These are phyloP conservation scores for Ramphastos sulfuratus DNA, from an alignment of 2,113 vertebrate species.

Conservation along the genomic window DNA sequence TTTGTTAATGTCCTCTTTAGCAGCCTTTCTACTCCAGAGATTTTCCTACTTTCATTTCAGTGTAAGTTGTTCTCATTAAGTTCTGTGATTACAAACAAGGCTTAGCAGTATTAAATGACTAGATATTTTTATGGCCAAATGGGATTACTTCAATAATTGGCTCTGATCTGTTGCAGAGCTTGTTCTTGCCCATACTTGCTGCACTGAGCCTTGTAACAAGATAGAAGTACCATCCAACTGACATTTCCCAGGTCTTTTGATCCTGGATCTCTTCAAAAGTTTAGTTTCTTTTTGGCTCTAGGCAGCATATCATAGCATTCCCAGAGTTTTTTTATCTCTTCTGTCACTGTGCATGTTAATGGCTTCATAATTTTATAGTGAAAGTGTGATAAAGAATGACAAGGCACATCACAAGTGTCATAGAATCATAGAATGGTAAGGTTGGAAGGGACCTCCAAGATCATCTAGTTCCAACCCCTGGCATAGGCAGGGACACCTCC, in stretches of 20 bases:
- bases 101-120: constrained; percentile 51
- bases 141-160: constrained; percentile 63
- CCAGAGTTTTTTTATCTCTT: not conserved
- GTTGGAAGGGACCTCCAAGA: no score
- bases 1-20: constrained; percentile 21
- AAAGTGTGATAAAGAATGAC: not conserved
- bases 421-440: no score
- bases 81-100: constrained; percentile 66
- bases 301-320: not conserved
- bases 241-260: not conserved
- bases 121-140: constrained; percentile 63
- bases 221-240: not conserved
- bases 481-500: no score
- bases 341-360: not conserved
- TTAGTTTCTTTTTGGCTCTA: not conserved
- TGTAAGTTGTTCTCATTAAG: constrained; percentile 62
- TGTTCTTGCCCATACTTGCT: not conserved
- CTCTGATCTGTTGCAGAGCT: constrained; percentile 49
- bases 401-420: not conserved
- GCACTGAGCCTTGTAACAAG: not conserved
- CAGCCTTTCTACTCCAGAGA: constrained; percentile 48
- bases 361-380: not conserved
- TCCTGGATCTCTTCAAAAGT: not conserved
- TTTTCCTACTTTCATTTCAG: constrained; percentile 25
- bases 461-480: no score